Conservation (phyloP, 2,797 vertebrate genomes). For the Typhlichthys subterraneus region DNA sequence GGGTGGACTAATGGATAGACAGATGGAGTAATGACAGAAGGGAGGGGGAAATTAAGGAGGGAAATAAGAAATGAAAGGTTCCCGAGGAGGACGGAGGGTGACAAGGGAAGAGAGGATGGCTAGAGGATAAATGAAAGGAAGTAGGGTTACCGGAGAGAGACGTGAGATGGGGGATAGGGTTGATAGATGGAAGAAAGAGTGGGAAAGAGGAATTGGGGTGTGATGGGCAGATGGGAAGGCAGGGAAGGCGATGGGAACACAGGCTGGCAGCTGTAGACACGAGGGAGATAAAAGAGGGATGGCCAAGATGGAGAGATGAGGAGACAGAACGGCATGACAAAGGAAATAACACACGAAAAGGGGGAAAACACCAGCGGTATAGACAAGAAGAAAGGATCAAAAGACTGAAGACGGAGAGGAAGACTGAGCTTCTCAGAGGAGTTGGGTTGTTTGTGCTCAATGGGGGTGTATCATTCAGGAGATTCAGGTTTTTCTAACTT, state of each 20-base stretch:
- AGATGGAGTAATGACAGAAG: constrained; percentile 22
- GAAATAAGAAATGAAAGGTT: too few species aligned
- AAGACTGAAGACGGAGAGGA: constrained; percentile 3
- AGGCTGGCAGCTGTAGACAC: constrained; percentile 65
- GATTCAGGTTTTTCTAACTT: too few species aligned
- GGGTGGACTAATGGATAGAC: neutral
- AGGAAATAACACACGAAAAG: constrained; percentile 34
- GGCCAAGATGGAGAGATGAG: constrained; percentile 27
- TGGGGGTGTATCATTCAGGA: neutral
- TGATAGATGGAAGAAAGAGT: constrained; percentile 43
- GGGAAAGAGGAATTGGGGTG: constrained; percentile 8
- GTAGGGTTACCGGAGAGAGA: constrained; percentile 6
- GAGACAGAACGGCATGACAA: constrained; percentile 47
- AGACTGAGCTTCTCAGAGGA: neutral
- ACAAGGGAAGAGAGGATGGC: neutral
- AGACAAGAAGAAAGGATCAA: constrained; percentile 45
- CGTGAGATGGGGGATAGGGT: constrained; percentile 14
- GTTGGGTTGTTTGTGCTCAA: neutral
- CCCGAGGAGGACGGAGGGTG: neutral
- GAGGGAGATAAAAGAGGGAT: constrained; percentile 60
- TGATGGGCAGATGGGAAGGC: neutral
- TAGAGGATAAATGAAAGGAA: neutral
- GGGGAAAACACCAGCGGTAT: constrained; percentile 30
- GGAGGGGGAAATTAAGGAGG: constrained; percentile 2
- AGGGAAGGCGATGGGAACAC: neutral